Evolutionary conservation across 2,888 invertebrate species (phyloP).

Genomic region (Epistrophella euchroma): DNA sequence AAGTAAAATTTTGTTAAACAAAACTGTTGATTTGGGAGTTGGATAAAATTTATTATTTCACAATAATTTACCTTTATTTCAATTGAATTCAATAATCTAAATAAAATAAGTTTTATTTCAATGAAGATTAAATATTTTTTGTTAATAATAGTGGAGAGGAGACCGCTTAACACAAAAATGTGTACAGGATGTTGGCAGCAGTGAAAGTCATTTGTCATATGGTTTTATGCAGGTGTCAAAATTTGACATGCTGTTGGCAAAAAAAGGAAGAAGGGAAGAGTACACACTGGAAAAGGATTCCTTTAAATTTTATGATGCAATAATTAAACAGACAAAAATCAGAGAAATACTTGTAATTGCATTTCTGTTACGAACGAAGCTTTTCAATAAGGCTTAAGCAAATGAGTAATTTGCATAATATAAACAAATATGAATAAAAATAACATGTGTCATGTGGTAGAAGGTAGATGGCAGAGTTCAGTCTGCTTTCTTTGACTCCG

Average conservation of each 20-base stretch:
- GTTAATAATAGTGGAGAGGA: slow-evolving; percentile 62
- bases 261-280: slow-evolving; percentile 41
- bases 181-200: slow-evolving; percentile 75
- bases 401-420: slow-evolving; percentile 4
- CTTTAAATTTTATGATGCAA: slow-evolving; percentile 1
- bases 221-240: slow-evolving; percentile 63
- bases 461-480: background rate
- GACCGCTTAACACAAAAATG: slow-evolving; percentile 71
- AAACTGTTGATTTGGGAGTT: background rate
- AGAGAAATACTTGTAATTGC: background rate
- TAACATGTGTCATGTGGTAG: background rate
- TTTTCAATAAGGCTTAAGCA: background rate
- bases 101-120: slow-evolving; percentile 71
- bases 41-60: slow-evolving; percentile 43
- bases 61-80: slow-evolving; percentile 64
- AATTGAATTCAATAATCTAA: slow-evolving; percentile 58
- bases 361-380: too few species aligned
- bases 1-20: slow-evolving; percentile 7
- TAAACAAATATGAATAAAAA: background rate
- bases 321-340: too few species aligned
- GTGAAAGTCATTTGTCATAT: slow-evolving; percentile 72
- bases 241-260: slow-evolving; percentile 48
- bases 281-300: slow-evolving; percentile 19
- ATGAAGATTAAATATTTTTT: slow-evolving; percentile 58
- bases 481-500: background rate